Evolutionary conservation across 2,113 vertebrate species (phyloP).

Genomic region (Eudorcas thomsonii): DNA sequence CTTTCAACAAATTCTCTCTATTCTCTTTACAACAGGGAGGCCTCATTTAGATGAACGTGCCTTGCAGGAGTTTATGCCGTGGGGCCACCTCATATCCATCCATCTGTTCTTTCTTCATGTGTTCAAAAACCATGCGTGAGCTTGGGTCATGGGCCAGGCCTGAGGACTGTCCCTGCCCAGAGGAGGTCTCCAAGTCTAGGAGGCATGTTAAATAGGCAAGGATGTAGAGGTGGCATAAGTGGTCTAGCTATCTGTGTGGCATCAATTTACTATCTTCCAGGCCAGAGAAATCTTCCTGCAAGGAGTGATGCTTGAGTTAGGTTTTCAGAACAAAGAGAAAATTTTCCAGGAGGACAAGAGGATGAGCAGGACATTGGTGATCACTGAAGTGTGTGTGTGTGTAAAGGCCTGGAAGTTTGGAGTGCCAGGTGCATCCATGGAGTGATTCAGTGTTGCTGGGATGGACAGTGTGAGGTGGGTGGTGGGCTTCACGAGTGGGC

Average conservation of each 20-base stretch:
- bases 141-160: background rate
- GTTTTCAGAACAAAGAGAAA: conserved; percentile 21
- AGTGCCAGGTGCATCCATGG: background rate
- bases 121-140: background rate
- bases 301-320: background rate
- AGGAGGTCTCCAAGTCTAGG: background rate
- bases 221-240: background rate
- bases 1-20: background rate
- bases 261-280: background rate
- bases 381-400: background rate
- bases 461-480: background rate
- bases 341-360: background rate
- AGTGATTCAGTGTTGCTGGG: background rate
- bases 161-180: background rate
- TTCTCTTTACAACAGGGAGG: background rate
- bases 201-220: background rate
- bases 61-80: background rate
- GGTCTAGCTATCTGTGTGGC: background rate
- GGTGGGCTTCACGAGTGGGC: background rate
- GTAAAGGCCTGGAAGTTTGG: background rate
- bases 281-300: background rate
- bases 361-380: background rate
- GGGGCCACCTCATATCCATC: background rate
- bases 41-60: background rate
- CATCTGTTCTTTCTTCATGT: background rate